Evolutionary conservation across 2,888 invertebrate species (phyloP), one percentile per base, ranked within the genome.

Genomic region (Protodeltote pygarga): DNA sequence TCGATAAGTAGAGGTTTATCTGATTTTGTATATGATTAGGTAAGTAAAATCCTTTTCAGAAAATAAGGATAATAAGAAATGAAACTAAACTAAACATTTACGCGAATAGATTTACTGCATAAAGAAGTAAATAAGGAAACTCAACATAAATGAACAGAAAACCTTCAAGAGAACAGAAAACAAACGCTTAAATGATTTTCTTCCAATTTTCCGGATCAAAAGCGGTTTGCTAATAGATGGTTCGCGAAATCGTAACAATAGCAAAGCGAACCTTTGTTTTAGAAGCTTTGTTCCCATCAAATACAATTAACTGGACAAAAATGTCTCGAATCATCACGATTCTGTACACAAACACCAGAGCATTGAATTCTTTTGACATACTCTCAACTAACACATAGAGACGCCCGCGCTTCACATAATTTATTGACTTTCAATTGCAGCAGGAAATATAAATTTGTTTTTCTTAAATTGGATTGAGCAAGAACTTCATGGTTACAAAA

Each of bases 181-280:
- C 39, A 48, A 38, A 65, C 35, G 45, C 47, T 47, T 51, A 41
- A 29, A 16, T 25, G 37, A 48, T 49, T 64, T 68, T 53, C 51
- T 34, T 41, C 28, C 33, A 58, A 61, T 71, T 65, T 68, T 55
- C 48, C 48, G 46, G 51, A 49, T 58, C 44, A 52, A 53, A 55
- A 49, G 53, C 27, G 38, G 39, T 66, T 53, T 21, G 31, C 32
- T 46, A 63, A 65, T 55, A 65, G 51, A 62, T 59, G 35, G 40
- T 52, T 65, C 59, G 50, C 42, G 48, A 64, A 64, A 69, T 52
- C 37, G 51, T 27, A 54, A 65, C 71, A 71, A 72, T 64, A 55
- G 59, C 21, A 23, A 55, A 50, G 32, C 35, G 39, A 53, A 65
- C 52, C 59, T 66, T 71, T 70, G 66, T 73, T 64, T 65, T 24